Evolutionary conservation across 2,888 invertebrate genomes (phyloP).

Genomic region (Cosmia trapezina): DNA sequence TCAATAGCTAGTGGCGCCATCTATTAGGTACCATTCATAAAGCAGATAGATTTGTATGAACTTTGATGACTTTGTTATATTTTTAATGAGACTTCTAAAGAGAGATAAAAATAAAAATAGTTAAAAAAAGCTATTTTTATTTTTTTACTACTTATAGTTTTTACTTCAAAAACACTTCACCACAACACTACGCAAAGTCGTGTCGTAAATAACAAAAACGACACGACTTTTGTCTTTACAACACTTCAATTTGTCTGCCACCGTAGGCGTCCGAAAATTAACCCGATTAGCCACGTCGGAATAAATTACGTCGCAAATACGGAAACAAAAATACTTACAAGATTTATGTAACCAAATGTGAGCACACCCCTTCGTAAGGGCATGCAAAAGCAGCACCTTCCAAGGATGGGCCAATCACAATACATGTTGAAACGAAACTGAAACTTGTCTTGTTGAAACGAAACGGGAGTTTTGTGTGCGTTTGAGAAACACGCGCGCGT

Average conservation of each 20-base stretch:
- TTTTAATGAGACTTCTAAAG: neutral
- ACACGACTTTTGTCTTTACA: neutral
- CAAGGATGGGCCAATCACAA: conserved; percentile 77
- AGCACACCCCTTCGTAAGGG: conserved; percentile 81
- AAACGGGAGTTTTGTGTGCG: conserved; percentile 19
- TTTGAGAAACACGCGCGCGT: conserved; percentile 43
- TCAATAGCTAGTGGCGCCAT: conserved; percentile 20
- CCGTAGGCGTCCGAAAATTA: conserved; percentile 48
- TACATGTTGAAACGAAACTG: conserved; percentile 73
- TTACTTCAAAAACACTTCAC: neutral
- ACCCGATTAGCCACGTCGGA: conserved; percentile 35
- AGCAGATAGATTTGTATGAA: neutral
- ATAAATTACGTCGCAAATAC: conserved; percentile 41
- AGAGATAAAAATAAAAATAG: too few species aligned
- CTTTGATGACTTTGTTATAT: neutral
- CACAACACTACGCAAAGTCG: neutral
- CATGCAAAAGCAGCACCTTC: conserved; percentile 83
- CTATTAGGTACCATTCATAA: conserved; percentile 2
- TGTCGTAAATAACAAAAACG: neutral
- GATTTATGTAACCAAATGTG: conserved; percentile 79
- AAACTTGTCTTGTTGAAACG: conserved; percentile 1
- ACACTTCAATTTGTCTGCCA: conserved; percentile 17
- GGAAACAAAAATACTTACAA: conserved; percentile 74
- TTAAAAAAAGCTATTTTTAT: too few species aligned
- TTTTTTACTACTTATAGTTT: neutral